A percentile compares a stretch with the other conserved stretches of the same genome.
These are phyloP conservation scores for Himantopus leucocephalus DNA, from an alignment of 2,113 vertebrate species.

Conservation along the genomic window DNA sequence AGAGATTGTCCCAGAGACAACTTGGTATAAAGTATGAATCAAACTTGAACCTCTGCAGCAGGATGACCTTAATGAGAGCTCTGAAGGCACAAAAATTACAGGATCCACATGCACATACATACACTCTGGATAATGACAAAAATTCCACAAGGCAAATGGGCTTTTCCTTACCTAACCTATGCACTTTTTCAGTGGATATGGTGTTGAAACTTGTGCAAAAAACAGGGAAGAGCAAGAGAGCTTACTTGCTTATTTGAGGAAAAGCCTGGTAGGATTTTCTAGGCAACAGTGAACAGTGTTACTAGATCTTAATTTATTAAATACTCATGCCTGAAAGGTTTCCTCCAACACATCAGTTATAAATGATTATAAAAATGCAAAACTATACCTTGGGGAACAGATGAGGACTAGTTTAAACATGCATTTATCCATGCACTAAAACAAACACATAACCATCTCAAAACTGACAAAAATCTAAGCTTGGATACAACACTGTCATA, in stretches of 20 bases:
- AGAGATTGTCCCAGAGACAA: background rate
- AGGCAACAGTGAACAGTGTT: background rate
- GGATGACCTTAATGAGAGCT: background rate
- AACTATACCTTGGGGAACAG: background rate
- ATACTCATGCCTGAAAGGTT: background rate
- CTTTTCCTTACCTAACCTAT: background rate
- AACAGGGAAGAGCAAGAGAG: background rate
- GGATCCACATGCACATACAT: background rate
- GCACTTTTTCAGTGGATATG: background rate
- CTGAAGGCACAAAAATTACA: background rate
- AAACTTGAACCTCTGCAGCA: background rate
- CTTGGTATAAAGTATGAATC: background rate
- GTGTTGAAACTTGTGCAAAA: background rate
- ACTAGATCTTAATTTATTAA: background rate
- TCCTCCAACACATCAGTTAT: background rate
- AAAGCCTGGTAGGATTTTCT: background rate
- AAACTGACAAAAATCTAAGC: background rate
- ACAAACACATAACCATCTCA: background rate
- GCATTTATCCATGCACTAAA: background rate
- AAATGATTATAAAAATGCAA: background rate
- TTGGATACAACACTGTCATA: background rate
- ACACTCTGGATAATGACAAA: background rate
- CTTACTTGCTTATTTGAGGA: background rate
- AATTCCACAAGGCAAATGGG: background rate
- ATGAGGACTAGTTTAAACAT: background rate